Conservation (phyloP, 2,797 vertebrate species). For the Poeciliopsis presidionis region DNA sequence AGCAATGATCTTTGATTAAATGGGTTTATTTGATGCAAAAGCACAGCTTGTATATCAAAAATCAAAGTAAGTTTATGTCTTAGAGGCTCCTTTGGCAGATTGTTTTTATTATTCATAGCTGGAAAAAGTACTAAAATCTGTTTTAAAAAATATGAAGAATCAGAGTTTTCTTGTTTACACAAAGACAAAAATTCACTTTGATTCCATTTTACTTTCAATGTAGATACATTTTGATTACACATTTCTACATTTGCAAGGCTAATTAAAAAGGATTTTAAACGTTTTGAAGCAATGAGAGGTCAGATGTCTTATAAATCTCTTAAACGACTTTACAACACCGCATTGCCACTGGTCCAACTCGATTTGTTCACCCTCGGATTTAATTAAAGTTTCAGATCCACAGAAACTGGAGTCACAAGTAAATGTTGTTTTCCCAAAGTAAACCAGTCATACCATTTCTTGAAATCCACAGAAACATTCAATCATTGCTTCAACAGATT, state of each 20-base stretch:
- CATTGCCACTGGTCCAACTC: neutral
- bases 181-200: neutral
- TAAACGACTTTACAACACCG: neutral
- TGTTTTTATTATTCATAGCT: neutral
- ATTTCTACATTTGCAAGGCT: neutral
- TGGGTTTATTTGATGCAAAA: neutral
- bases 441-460: neutral
- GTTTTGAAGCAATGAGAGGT: neutral
- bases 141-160: neutral
- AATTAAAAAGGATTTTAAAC: neutral
- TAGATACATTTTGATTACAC: neutral
- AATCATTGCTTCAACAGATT: too few relatives aligned
- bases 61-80: neutral
- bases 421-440: neutral
- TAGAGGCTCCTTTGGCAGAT: neutral
- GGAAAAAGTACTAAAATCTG: neutral
- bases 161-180: neutral
- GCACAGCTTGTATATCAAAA: neutral
- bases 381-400: neutral
- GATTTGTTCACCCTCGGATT: neutral
- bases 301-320: neutral
- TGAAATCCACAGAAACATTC: too few relatives aligned
- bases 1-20: neutral
- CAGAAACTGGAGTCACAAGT: neutral
- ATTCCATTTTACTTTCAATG: neutral